These are phyloP conservation scores for Ia io DNA, from an alignment of 2,113 vertebrate genomes.

Conservation along the genomic window DNA sequence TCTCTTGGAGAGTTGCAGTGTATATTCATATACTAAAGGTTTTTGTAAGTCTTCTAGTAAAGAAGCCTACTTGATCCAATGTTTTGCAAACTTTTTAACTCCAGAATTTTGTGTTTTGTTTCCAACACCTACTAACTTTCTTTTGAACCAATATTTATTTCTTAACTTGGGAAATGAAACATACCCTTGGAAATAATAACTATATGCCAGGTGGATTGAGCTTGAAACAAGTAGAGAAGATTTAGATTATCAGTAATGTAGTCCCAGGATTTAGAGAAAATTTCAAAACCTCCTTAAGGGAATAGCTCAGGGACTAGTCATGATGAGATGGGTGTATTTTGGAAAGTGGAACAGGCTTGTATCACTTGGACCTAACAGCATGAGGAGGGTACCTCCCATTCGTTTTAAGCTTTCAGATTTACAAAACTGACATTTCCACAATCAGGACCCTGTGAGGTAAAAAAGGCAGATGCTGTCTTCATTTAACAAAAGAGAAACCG, in stretches of 20 bases:
- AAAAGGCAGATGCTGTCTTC: background rate
- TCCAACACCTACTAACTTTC: background rate
- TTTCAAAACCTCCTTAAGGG: background rate
- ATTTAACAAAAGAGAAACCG: background rate
- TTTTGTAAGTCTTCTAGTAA: background rate
- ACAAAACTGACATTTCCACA: background rate
- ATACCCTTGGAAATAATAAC: background rate
- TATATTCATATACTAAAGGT: background rate
- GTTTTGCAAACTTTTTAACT: background rate
- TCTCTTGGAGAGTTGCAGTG: background rate
- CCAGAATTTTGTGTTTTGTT: constrained; percentile 8
- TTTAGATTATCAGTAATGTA: background rate
- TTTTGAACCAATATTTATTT: background rate
- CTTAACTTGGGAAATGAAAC: background rate
- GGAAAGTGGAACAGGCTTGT: background rate
- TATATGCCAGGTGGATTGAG: background rate
- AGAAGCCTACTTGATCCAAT: background rate
- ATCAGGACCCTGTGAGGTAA: background rate
- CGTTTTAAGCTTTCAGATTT: background rate
- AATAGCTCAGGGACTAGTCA: background rate
- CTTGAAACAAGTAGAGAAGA: background rate
- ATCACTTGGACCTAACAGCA: background rate
- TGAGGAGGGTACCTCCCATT: background rate
- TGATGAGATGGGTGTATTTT: background rate
- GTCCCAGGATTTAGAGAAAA: background rate